A percentile compares a stretch with the other conserved stretches of the same genome.
These are phyloP conservation scores for Fistularia commersonii DNA, from an alignment of 2,797 vertebrate genomes.

Conservation along the genomic window DNA sequence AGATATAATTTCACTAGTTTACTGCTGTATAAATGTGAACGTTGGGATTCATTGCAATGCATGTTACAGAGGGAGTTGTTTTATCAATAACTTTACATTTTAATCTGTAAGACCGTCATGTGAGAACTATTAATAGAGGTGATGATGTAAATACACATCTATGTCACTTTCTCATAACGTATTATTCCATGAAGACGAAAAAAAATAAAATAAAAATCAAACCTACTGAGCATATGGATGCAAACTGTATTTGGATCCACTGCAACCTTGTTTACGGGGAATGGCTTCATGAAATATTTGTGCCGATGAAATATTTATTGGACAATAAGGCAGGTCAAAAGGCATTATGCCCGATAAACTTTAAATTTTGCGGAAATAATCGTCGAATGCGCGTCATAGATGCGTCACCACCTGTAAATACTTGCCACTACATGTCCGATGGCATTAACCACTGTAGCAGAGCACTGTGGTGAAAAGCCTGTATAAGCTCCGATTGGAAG, in stretches of 20 bases:
- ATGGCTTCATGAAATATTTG: constrained; percentile 71
- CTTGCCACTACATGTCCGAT: constrained; percentile 61
- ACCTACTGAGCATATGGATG: constrained; percentile 50
- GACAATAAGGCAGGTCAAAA: constrained; percentile 63
- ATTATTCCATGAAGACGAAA: no score
- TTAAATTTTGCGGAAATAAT: constrained; percentile 67
- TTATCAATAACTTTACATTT: no score
- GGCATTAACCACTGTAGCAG: constrained; percentile 53
- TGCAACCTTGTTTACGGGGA: constrained; percentile 58
- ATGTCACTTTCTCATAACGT: no score
- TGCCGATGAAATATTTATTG: constrained; percentile 70
- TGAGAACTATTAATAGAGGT: no score
- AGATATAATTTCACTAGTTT: no score
- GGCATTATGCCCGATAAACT: constrained; percentile 65
- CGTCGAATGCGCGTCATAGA: constrained; percentile 61
- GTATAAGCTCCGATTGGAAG: constrained; percentile 29
- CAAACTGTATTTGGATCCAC: constrained; percentile 59
- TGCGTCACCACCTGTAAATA: constrained; percentile 65
- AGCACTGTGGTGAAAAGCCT: constrained; percentile 46
- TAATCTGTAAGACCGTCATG: no score
- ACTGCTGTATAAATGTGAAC: no score
- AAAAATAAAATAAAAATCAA: neutral
- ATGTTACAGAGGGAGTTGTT: no score
- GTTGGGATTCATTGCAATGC: no score
- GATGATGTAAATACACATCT: no score